Evolutionary conservation across 1,140 invertebrate genomes (phyloP), one percentile per base, ranked within the genome.

Genomic region (Aphelinus certus): DNA sequence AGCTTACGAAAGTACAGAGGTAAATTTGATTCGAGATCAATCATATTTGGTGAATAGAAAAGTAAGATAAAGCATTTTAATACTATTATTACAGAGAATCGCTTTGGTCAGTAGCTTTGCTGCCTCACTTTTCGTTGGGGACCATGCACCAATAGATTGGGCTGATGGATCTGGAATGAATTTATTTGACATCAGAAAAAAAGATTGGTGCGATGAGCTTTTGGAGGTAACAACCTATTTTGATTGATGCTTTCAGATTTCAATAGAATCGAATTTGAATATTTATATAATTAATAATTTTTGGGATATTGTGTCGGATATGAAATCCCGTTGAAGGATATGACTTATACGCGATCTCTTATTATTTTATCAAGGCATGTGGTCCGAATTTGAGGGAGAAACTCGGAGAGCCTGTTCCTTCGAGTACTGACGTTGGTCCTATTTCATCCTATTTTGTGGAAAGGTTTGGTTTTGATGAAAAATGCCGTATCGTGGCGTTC

Each of bases 141-240:
- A 92, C 80, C 95, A 97, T 81, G 96, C 96, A 0, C 92, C 95
- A 0, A 97, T 99, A 64, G 98, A 99, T 85, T 91, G 91, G 76
- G 92, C 95, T 1, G 97, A 99, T 89, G 97, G 93, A 1, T 98
- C 97, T 3, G 98, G 97, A 48, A 99, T 98, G 97, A 99, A 99
- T 88, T 89, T 99, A 10, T 87, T 99, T 72, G 92, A 99, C 85
- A 96, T 99, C 56, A 89, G 87, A 51, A 91, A 84, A 0, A 95
- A 94, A 88, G 88, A 89, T 57, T 99, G 97, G 97, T 90, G 92
- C 74, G 83, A 91, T 49, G 82, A 90, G 43, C 93, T 95, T 81
- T 84, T 98, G 3, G 89, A 96, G 87, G 94, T 92, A 83, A 10
- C 26, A 26, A 26, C 26, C 26, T 26, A 26, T 26, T 26, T 26